Percentiles rank a stretch among this genome's conserved stretches.
Conservation (phyloP, 2,113 vertebrate species). For the Ornithorhynchus anatinus region DNA sequence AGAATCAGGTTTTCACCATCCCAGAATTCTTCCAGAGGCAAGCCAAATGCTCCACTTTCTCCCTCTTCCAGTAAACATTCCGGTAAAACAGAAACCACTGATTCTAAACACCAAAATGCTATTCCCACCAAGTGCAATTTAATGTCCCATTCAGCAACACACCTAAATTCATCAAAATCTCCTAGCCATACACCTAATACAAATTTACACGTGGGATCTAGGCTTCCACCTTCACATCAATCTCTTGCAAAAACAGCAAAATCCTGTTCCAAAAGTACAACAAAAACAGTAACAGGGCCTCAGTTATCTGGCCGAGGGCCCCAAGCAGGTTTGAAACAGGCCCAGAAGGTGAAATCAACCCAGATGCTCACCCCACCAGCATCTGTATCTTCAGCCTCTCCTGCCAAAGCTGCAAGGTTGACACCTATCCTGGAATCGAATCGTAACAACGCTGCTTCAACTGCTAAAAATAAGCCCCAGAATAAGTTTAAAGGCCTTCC, state of each 20-base stretch:
- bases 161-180: neutral
- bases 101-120: constrained; percentile 40
- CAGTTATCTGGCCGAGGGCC: neutral
- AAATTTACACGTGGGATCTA: constrained; percentile 5
- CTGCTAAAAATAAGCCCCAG: constrained; percentile 37
- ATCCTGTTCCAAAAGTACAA: constrained; percentile 25
- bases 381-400: constrained; percentile 42
- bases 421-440: neutral
- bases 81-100: neutral
- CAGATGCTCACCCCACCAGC: constrained; percentile 40
- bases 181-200: neutral
- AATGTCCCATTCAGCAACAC: constrained; percentile 21
- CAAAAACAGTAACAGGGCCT: neutral
- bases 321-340: neutral
- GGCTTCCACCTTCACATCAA: constrained; percentile 46
- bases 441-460: constrained; percentile 26
- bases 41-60: neutral
- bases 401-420: constrained; percentile 30
- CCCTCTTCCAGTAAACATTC: constrained; percentile 30
- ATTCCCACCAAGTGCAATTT: constrained; percentile 21
- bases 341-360: constrained; percentile 43
- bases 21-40: constrained; percentile 1
- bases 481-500: neutral
- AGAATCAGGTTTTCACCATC: constrained; percentile 38
- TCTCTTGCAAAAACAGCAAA: constrained; percentile 39